These are phyloP conservation scores for Maccullochella peelii DNA, from an alignment of 2,113 vertebrate species.

Conservation along the genomic window DNA sequence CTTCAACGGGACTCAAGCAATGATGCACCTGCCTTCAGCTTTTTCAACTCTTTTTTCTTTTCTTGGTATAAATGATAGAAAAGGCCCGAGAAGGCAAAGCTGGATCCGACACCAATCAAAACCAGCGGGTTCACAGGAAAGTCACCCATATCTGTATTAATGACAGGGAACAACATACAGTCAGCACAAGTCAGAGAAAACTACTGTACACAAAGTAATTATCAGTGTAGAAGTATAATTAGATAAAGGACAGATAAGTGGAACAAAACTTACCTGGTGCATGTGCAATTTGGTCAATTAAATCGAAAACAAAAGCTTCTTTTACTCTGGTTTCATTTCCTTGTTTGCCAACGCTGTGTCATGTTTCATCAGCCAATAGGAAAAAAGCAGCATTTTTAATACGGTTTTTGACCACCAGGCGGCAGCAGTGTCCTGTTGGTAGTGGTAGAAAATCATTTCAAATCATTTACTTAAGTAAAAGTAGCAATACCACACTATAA, in stretches of 20 bases:
- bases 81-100: slow-evolving; percentile 80
- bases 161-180: not conserved
- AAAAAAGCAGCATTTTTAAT: not conserved
- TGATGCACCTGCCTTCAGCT: slow-evolving; percentile 69
- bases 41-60: slow-evolving; percentile 77
- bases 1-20: not conserved
- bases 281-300: no score
- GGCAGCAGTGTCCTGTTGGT: slow-evolving; percentile 16
- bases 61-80: slow-evolving; percentile 81
- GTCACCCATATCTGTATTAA: slow-evolving; percentile 78
- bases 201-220: not conserved
- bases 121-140: slow-evolving; percentile 68
- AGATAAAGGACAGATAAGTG: accelerated
- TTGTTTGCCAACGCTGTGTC: slow-evolving; percentile 5
- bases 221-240: no score
- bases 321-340: slow-evolving; percentile 38
- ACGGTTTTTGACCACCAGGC: slow-evolving; percentile 4
- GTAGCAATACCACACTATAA: not conserved
- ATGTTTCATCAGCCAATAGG: slow-evolving; percentile 54
- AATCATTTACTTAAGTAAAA: not conserved
- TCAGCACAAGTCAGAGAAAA: not conserved
- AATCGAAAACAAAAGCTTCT: slow-evolving; percentile 24
- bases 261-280: slow-evolving; percentile 21
- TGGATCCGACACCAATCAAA: slow-evolving; percentile 78
- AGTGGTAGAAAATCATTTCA: not conserved